Base-by-base conservation (phyloP, 2,888 invertebrate genomes). In the Philhelius pedissequus region DNA sequence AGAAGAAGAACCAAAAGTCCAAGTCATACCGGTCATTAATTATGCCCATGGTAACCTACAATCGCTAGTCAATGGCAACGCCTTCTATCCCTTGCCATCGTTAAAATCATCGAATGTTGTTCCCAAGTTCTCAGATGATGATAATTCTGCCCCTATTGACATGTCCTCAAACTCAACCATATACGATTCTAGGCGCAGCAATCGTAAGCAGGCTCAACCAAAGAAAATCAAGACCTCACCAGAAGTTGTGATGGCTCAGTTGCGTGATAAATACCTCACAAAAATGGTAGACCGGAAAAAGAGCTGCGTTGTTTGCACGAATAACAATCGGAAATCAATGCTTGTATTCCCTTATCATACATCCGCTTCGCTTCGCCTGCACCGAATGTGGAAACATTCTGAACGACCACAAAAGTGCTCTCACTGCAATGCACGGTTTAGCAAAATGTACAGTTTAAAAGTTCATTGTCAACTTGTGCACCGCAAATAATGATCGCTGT, bases 331-430 rank as follows among this genome's bases (percentile, higher is more conserved):
- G 86, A 90, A 78, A 88, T 87, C 87, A 22, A 88, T 88, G 88
- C 87, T 91, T 8, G 90, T 89, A 43, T 90, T 91, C 48, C 92
- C 92, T 5, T 93, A 93, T 86, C 93, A 93, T 82, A 92, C 92
- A 3, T 90, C 89, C 38, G 91, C 91, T 50, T 92, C 93, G 0
- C 88, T 93, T 74, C 89, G 92, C 1, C 87, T 93, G 73, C 94
- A 94, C 89, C 90, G 90, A 13, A 87, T 92, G 25, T 94, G 94
- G 94, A 91, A 92, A 75, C 94, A 94, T 87, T 81, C 88, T 4
- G 74, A 86, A 45, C 79, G 80, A 13, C 68, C 83, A 40, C 83
- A 86, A 68, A 86, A 87, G 30, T 91, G 91, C 45, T 71, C 76
- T 30, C 87, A 87, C 71, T 91, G 91, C 86, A 87, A 87, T 35